Conservation (phyloP, 2,797 vertebrate species). For the Takifugu rubripes region DNA sequence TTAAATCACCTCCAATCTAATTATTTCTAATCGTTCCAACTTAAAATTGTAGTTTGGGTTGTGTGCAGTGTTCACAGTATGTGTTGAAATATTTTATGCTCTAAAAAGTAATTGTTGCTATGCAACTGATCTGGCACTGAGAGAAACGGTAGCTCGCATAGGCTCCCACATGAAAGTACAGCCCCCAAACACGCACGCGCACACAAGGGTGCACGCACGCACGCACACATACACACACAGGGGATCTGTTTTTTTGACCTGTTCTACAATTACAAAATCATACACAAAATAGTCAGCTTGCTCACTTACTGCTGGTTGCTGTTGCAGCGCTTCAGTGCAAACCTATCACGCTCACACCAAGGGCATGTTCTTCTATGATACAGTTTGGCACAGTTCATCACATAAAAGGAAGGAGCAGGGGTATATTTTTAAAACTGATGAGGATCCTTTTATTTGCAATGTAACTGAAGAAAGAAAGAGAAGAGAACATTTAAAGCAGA, state of each 20-base stretch:
- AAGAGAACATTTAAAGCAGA: constrained; percentile 18
- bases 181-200: constrained; percentile 17
- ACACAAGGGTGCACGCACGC: background rate
- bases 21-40: too few species aligned
- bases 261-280: constrained; percentile 9
- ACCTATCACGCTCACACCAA: constrained; percentile 70
- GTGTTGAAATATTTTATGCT: constrained; percentile 72
- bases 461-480: constrained; percentile 14
- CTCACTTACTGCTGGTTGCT: constrained; percentile 42
- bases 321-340: constrained; percentile 62
- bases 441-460: too few species aligned
- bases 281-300: constrained; percentile 29
- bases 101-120: constrained; percentile 80
- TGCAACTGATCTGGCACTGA: constrained; percentile 77
- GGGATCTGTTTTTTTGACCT: constrained; percentile 11
- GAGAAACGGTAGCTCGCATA: constrained; percentile 64
- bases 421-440: background rate
- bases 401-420: constrained; percentile 13
- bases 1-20: too few species aligned
- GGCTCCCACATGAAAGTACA: constrained; percentile 41
- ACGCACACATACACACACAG: constrained; percentile 1
- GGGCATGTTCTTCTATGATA: constrained; percentile 60
- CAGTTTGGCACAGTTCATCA: constrained; percentile 44
- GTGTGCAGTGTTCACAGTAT: constrained; percentile 56
- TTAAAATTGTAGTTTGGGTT: too few species aligned